Evolutionary conservation across 2,797 vertebrate genomes (phyloP), one percentile per base, ranked within the genome.

Genomic region (Leptoclinus maculatus): DNA sequence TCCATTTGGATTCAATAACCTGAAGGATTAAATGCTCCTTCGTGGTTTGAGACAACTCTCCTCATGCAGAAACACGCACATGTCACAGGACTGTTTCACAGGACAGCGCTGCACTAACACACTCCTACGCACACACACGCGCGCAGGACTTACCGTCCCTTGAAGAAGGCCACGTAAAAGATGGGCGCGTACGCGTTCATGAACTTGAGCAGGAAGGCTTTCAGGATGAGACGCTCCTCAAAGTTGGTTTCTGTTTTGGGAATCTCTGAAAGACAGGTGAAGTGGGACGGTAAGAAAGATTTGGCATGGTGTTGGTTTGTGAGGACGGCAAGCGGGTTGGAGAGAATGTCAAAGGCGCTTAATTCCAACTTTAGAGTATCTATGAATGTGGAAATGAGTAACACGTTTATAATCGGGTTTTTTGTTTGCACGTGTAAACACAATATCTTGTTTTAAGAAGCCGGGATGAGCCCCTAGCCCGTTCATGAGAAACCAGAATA

Each of bases 131-230:
- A 32, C 29, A 32, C 29, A 32, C 29, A 32, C 29, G 3, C 29
- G 29, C 29, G 29, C 2, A 39, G 27, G 8, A 43, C 95, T 87
- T 89, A 99, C 98, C 98, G 95, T 82, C 98, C 98, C 88, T 99
- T 99, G 91, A 99, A 99, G 95, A 99, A 99, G 62, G 98, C 98
- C 92, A 99, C 98, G 1, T 99, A 99, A 93, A 99, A 99, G 89
- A 99, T 99, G 9, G 98, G 96, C 0, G 98, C 98, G 32, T 98
- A 99, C 3, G 98, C 97, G n/a, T 99, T 99, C 93, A 99, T 97
- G 72, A 99, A 99, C 90, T 99, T 99, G 17, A 99, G 93, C 36
- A 99, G 87, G 78, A 99, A 99, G 71, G 98, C 96, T 84, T 99
- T 99, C 80, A 99, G 93, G 88, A 99, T 97, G 82, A 99, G 92